Conservation (phyloP, 1,140 invertebrate species). For the Stenopsyche tienmushanensis region DNA sequence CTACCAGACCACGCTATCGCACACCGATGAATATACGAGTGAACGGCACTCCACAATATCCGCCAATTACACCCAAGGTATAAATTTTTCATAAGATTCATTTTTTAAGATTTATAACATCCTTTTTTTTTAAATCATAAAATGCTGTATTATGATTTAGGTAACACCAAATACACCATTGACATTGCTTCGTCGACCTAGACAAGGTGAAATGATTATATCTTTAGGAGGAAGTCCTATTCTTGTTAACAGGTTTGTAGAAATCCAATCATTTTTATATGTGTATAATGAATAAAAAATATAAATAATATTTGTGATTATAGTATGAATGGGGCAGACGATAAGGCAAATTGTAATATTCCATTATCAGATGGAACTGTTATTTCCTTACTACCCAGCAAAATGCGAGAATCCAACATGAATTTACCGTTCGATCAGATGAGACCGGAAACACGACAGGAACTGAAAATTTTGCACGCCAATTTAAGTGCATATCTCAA, state of each 20-base stretch:
- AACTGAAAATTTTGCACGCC: constrained; percentile 58
- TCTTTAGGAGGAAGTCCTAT: constrained; percentile 67
- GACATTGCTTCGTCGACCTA: constrained; percentile 60
- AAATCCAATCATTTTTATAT: background rate
- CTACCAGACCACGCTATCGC: constrained; percentile 33
- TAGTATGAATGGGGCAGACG: constrained; percentile 45
- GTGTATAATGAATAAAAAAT: background rate
- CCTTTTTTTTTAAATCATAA: background rate
- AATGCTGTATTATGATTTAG: constrained; percentile 43
- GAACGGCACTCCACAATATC: constrained; percentile 38
- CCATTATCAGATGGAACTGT: constrained; percentile 61
- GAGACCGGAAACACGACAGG: constrained; percentile 53
- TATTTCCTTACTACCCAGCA: constrained; percentile 61
- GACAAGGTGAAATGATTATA: constrained; percentile 65
- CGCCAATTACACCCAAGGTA: constrained; percentile 53
- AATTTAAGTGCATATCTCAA: constrained; percentile 51
- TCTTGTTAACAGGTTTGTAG: constrained; percentile 52
- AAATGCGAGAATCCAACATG: constrained; percentile 55
- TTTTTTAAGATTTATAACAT: constrained; percentile 13
- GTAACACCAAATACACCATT: constrained; percentile 62
- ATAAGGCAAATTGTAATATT: constrained; percentile 64
- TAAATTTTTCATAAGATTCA: background rate
- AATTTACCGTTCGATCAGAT: constrained; percentile 56
- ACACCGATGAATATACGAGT: constrained; percentile 32
- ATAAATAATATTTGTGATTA: background rate